These are phyloP conservation scores for Grallaria varia DNA, from an alignment of 2,113 vertebrate species.

Conservation along the genomic window DNA sequence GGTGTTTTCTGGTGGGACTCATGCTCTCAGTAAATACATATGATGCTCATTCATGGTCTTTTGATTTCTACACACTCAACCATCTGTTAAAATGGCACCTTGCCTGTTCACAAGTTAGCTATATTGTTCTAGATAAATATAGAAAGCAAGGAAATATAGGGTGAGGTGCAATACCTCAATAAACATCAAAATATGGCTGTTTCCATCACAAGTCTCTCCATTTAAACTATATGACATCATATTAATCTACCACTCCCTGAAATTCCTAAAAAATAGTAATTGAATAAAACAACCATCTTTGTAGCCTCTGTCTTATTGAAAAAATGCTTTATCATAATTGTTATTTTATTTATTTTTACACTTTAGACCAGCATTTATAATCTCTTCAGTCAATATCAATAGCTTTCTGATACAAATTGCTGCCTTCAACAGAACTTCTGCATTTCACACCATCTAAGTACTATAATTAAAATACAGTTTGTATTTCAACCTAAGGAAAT, in stretches of 20 bases:
- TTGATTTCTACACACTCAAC: conserved; percentile 28
- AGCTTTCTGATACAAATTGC: neutral
- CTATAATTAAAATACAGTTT: neutral
- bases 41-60: conserved; percentile 57
- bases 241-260: neutral
- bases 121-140: neutral
- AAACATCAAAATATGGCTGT: neutral
- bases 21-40: conserved; percentile 49
- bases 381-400: neutral
- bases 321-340: neutral
- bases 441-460: neutral
- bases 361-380: neutral
- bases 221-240: neutral
- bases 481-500: neutral
- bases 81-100: conserved; percentile 62
- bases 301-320: neutral
- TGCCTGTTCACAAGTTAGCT: conserved; percentile 29
- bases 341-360: neutral
- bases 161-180: neutral
- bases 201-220: neutral
- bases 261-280: neutral
- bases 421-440: neutral
- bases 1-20: conserved; percentile 10
- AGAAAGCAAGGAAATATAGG: neutral
- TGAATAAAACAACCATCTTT: neutral